Evolutionary conservation across 2,797 vertebrate genomes (phyloP), one percentile per base, ranked within the genome.

Genomic region (Sebastes cheni): DNA sequence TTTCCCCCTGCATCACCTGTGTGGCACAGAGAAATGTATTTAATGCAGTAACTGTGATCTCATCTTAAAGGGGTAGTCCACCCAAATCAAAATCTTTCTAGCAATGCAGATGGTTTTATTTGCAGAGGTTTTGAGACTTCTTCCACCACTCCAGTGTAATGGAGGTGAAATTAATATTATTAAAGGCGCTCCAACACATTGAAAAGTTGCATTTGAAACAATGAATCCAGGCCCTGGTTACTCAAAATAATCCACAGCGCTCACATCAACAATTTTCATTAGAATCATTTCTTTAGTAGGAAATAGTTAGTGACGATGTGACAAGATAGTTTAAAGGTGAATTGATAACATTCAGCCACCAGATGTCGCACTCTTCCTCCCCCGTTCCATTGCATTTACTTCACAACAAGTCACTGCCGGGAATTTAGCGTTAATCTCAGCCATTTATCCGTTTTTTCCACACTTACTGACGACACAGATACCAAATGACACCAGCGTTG

Each of bases 401-500:
- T 46, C 42, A 46, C 42, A 46, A 46, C 42, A 46, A 46, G 42
- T 46, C 42, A 1, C 14, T 46, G 42, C 16, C 16, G 2, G 16
- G 14, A 0, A 18, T 0, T 46, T 4, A 18, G 16, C 16, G 7
- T 46, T 2, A 46, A 3, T 46, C 1, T 46, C 42, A 46, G 16
- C 42, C 42, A 46, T 46, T 18, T 46, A 46, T 46, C 42, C 1
- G 1, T 46, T 46, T 18, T 18, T 18, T 46, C 7, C 42, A 8
- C 42, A 46, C 42, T 46, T 2, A 46, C 42, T 46, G 42, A 46
- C 16, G 42, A 18, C 42, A 3, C 16, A 46, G 39, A 46, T 46
- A 8, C 5, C 2, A 7, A 0, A 2, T 42, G 14, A 42, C 1
- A 16, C 42, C 14, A 46, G 0, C 3, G 1, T 46, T 18, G 42